A percentile compares a stretch with the other conserved stretches of the same genome.
phyloP scores from a whole-genome alignment of 1,140 invertebrate species.

The Artemia franciscana region DNA sequence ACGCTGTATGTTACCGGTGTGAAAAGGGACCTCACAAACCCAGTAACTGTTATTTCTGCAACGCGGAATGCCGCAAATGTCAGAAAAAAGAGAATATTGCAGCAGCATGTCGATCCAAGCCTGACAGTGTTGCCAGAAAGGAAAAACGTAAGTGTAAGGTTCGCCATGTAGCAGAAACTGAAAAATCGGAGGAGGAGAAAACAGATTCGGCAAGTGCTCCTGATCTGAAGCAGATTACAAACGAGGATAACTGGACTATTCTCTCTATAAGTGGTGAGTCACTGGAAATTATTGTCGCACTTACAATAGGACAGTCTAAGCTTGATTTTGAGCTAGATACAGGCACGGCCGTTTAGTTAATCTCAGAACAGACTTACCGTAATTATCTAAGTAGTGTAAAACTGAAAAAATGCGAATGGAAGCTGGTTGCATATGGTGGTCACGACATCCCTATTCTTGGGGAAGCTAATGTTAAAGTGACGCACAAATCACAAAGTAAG shows the following conservation, averaged over 20 bases:
- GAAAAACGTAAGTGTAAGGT: neutral
- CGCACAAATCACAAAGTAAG: neutral
- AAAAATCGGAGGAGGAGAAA: neutral
- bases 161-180: neutral
- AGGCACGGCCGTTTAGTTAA: conserved; percentile 1
- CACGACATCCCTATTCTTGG: conserved; percentile 1
- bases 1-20: conserved; percentile 4
- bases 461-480: conserved; percentile 1
- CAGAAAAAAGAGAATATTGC: conserved; percentile 6
- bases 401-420: neutral
- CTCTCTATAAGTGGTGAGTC: neutral
- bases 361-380: conserved; percentile 1
- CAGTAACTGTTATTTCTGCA: neutral
- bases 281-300: neutral
- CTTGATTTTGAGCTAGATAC: conserved; percentile 3
- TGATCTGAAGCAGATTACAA: neutral
- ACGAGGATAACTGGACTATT: neutral
- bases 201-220: neutral
- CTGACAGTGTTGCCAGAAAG: neutral
- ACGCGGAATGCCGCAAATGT: conserved; percentile 5
- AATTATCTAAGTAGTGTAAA: neutral
- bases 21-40: neutral
- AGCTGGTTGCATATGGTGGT: neutral
- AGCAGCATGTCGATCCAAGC: conserved; percentile 1
- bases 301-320: neutral